Conservation (phyloP, 2,797 vertebrate species). For the Mallotus villosus region DNA sequence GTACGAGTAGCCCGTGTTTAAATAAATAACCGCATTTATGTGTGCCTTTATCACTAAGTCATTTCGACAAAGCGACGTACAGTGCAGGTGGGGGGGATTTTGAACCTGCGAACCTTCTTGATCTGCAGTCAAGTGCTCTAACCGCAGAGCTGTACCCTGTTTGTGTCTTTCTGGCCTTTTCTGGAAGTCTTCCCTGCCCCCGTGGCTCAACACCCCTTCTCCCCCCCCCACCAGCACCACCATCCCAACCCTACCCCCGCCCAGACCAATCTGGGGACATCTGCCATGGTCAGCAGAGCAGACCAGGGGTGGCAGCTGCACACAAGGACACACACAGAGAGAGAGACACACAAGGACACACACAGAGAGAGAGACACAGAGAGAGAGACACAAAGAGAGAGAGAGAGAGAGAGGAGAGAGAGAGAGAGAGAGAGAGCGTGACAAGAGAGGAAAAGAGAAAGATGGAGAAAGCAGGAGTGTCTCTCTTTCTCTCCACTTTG, state of each 20-base stretch:
- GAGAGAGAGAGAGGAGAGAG: neutral
- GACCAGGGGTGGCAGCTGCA: slow-evolving; percentile 62
- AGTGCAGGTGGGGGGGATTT: no score
- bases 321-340: slow-evolving; percentile 43
- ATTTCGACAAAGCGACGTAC: no score
- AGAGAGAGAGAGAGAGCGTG: neutral
- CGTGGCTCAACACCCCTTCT: slow-evolving; percentile 13
- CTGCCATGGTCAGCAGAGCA: slow-evolving; percentile 60
- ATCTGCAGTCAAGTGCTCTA: no score
- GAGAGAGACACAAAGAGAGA: neutral
- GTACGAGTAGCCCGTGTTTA: no score
- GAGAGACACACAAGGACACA: slow-evolving; percentile 45
- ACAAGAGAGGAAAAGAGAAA: slow-evolving; percentile 7
- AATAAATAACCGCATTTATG: no score
- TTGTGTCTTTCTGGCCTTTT: slow-evolving; percentile 29
- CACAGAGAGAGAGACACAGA: slow-evolving; percentile 19
- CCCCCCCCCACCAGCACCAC: neutral
- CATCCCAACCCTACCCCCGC: neutral
- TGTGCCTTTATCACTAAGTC: no score
- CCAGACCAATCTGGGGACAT: slow-evolving; percentile 63
- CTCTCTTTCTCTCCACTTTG: neutral
- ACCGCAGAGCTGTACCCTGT: neutral
- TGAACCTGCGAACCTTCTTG: no score
- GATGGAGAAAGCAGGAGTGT: neutral
- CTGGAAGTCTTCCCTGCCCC: slow-evolving; percentile 24